Evolutionary conservation across 2,888 invertebrate genomes (phyloP).

Genomic region (Chymomyza caudatula): DNA sequence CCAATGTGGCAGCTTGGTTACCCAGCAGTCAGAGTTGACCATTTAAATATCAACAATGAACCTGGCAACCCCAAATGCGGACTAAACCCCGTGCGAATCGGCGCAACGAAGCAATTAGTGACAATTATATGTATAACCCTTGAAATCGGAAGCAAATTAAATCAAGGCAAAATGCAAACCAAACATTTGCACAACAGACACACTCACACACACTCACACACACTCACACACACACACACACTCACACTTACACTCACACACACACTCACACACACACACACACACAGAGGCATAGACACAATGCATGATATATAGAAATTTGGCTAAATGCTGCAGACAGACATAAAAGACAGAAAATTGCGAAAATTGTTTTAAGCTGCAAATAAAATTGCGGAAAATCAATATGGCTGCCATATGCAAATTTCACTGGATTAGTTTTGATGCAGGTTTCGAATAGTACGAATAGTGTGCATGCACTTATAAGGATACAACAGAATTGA

Average conservation of each 20-base stretch:
- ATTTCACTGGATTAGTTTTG: neutral
- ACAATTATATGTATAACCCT: constrained; percentile 12
- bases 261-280: neutral
- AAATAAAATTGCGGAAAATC: constrained; percentile 25
- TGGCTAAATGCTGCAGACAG: neutral
- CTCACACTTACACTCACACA: neutral
- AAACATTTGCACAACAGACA: constrained; percentile 24
- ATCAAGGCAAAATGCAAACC: constrained; percentile 13
- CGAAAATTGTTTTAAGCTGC: neutral
- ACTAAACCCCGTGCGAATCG: neutral
- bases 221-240: neutral
- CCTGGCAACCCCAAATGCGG: constrained; percentile 1
- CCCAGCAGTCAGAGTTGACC: neutral
- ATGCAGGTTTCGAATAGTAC: no score
- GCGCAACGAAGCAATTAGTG: constrained; percentile 25
- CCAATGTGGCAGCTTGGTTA: neutral
- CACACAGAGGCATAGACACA: neutral
- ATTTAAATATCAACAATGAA: neutral
- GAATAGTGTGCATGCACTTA: neutral
- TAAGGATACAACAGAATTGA: no score
- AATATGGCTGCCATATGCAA: neutral
- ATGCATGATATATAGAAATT: neutral
- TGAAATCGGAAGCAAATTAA: constrained; percentile 4
- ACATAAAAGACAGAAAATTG: neutral
- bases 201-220: neutral